Conservation (phyloP, 2,888 invertebrate species). For the Orthonychiurus folsomi region DNA sequence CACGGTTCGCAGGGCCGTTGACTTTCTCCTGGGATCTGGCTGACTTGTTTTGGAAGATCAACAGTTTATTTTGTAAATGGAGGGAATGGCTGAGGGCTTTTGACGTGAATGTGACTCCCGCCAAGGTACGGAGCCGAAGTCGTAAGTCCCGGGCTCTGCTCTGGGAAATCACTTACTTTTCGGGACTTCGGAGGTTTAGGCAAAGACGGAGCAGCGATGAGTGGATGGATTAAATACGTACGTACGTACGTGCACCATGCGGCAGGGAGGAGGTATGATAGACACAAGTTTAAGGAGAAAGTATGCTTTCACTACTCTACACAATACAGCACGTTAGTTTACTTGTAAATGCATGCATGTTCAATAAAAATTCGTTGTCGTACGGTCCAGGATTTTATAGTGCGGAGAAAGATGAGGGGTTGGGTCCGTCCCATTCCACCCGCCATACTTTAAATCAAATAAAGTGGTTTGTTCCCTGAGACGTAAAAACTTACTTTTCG, state of each 20-base stretch:
- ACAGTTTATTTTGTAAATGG: not conserved
- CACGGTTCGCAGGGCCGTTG: no score
- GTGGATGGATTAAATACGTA: not conserved
- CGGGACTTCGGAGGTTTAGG: not conserved
- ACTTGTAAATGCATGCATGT: not conserved
- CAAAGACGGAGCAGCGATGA: not conserved
- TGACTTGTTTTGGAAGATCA: not conserved
- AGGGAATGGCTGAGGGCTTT: not conserved
- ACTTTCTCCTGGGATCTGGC: not conserved
- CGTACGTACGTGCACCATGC: not conserved
- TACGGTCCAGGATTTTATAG: no score
- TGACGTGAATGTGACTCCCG: not conserved
- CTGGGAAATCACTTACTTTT: not conserved
- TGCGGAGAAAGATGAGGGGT: not conserved
- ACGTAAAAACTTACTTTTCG: not conserved
- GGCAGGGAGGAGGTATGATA: not conserved
- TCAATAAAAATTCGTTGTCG: no score
- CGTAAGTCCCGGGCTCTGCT: no score
- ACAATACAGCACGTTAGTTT: not conserved
- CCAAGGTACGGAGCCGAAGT: no score
- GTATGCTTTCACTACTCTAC: no score
- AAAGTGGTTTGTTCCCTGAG: not conserved
- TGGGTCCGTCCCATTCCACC: not conserved
- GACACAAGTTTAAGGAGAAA: no score
- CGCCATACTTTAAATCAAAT: not conserved